A percentile compares a stretch with the other conserved stretches of the same genome.
Conservation (phyloP, 23 tunicate species). For the Botrylloides violaceus region DNA sequence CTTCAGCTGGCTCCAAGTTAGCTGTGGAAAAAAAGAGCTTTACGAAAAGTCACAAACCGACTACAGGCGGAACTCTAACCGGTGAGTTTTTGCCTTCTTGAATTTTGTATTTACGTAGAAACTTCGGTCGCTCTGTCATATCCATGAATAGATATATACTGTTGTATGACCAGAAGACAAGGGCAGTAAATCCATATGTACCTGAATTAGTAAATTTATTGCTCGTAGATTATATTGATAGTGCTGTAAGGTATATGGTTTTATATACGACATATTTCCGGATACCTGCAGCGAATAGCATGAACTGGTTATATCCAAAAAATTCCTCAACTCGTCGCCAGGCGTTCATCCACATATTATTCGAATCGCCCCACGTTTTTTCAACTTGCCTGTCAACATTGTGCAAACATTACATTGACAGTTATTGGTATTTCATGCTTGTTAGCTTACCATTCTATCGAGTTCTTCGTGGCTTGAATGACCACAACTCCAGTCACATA, state of each 20-base stretch:
- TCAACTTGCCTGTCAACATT: conserved; percentile 8
- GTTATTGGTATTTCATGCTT: no score
- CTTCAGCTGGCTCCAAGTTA: conserved; percentile 1
- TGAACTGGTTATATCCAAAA: conserved; percentile 46
- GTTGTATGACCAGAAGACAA: conserved; percentile 51
- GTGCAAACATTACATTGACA: no score
- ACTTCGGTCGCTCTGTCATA: conserved; percentile 54
- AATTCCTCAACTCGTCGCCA: conserved; percentile 40
- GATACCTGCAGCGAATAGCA: conserved; percentile 40
- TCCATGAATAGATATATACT: conserved; percentile 52
- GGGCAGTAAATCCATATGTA: conserved; percentile 36
- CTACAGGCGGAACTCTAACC: conserved; percentile 20
- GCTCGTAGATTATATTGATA: background rate
- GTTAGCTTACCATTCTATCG: conserved; percentile 22
- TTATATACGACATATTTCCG: background rate
- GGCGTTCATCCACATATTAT: background rate
- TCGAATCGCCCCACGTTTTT: background rate
- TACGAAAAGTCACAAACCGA: no score
- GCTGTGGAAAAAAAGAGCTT: conserved; percentile 1
- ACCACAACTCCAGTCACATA: background rate
- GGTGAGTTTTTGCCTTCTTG: conserved; percentile 89
- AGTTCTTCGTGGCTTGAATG: conserved; percentile 6
- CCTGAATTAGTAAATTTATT: conserved; percentile 23
- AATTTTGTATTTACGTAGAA: conserved; percentile 72
- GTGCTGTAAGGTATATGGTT: background rate